phyloP scores from a whole-genome alignment of 2,888 invertebrate genomes.

The Sminthurides aquaticus region DNA sequence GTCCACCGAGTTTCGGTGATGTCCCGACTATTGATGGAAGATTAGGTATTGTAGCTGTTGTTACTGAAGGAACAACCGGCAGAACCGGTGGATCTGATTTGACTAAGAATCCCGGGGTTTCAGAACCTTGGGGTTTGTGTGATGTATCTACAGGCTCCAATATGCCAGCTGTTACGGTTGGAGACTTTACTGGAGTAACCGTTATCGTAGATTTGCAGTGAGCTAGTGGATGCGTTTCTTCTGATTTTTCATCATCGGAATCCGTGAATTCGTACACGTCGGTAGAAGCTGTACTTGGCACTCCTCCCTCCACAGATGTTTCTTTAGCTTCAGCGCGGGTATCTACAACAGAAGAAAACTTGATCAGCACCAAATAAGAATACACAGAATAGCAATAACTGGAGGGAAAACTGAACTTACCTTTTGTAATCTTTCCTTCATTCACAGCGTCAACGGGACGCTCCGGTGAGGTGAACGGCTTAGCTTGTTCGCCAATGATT shows the following conservation, averaged over 20 bases:
- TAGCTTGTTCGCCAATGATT: not conserved
- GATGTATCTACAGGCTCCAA: not conserved
- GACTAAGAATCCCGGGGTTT: not conserved
- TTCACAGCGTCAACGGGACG: not conserved
- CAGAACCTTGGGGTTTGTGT: not conserved
- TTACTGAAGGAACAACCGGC: not conserved
- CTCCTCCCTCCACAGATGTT: not conserved
- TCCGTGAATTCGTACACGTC: slow-evolving; percentile 88
- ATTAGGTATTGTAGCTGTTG: not conserved
- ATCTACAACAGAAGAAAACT: slow-evolving; percentile 2
- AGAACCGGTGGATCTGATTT: not conserved
- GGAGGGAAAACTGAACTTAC: too few species aligned
- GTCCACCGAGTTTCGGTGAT: not conserved
- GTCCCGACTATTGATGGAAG: not conserved
- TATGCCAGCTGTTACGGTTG: not conserved
- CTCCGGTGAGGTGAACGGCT: not conserved
- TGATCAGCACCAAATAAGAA: too few species aligned
- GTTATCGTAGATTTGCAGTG: slow-evolving; percentile 12
- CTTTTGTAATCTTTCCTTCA: not conserved
- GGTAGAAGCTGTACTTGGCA: slow-evolving; percentile 4
- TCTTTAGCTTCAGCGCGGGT: slow-evolving; percentile 9
- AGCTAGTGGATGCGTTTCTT: slow-evolving; percentile 14
- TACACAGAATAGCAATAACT: too few species aligned
- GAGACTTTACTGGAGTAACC: slow-evolving; percentile 13
- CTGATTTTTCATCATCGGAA: slow-evolving; percentile 63